Conservation (phyloP, 2,797 vertebrate genomes). For the Poeciliopsis paucimaculata region DNA sequence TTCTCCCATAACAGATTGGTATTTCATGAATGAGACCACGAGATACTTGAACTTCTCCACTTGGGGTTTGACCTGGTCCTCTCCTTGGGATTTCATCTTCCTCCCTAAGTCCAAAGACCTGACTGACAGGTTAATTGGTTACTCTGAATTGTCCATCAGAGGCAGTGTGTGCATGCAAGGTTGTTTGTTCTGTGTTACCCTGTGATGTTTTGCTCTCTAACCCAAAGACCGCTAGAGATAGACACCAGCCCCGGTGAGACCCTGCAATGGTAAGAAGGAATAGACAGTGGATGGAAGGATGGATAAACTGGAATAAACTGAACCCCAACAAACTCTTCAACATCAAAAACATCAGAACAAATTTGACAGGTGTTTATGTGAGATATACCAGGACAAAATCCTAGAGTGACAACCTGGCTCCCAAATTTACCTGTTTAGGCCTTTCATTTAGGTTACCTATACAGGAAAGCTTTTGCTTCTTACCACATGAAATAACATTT, state of each 20-base stretch:
- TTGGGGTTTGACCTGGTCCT: background rate
- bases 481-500: background rate
- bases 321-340: background rate
- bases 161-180: background rate
- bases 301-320: background rate
- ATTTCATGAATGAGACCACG: no score
- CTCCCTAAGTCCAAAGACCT: background rate
- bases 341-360: background rate
- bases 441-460: background rate
- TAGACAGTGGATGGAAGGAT: background rate
- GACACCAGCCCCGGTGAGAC: background rate
- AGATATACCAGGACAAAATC: background rate
- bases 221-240: background rate
- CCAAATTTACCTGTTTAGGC: background rate
- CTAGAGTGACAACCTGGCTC: background rate
- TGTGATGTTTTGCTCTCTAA: background rate
- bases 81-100: background rate
- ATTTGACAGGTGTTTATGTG: background rate
- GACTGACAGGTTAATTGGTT: background rate
- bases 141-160: background rate
- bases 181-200: background rate
- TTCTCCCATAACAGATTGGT: no score
- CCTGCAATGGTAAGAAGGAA: background rate
- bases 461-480: background rate
- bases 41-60: background rate